phyloP scores from a whole-genome alignment of 2,797 vertebrate genomes.

The Acipenser transmontanus region DNA sequence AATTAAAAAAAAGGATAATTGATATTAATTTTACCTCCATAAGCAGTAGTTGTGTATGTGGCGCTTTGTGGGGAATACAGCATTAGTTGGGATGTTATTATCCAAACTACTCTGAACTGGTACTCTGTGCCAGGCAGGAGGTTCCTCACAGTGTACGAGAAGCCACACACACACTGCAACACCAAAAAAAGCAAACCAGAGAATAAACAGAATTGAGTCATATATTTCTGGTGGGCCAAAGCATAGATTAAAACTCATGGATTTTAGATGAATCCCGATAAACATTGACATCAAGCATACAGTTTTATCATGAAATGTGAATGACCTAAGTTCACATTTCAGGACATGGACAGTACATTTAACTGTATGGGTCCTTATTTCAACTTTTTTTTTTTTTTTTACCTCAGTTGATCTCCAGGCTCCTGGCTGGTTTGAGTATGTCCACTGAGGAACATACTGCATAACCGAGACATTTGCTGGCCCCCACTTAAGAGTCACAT shows the following conservation, averaged over 20 bases:
- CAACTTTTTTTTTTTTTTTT: constrained; percentile 7
- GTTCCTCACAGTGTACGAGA: constrained; percentile 35
- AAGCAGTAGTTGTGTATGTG: constrained; percentile 48
- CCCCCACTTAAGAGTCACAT: constrained; percentile 51
- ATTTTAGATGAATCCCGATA: too few species aligned
- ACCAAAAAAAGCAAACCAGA: constrained; percentile 20
- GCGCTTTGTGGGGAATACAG: constrained; percentile 44
- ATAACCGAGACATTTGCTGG: constrained; percentile 49
- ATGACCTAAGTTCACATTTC: too few species aligned
- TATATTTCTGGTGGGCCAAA: background rate
- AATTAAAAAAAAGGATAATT: background rate
- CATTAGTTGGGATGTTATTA: constrained; percentile 49
- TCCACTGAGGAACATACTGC: constrained; percentile 61
- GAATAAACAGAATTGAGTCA: background rate
- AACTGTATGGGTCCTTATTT: too few species aligned
- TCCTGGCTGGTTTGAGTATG: constrained; percentile 43
- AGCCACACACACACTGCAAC: constrained; percentile 46
- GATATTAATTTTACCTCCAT: constrained; percentile 46
- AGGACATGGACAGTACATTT: too few species aligned
- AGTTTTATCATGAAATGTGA: too few species aligned
- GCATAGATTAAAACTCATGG: background rate
- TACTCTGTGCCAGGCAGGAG: constrained; percentile 60
- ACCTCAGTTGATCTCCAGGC: constrained; percentile 62
- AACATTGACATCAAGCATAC: background rate
- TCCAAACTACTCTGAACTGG: constrained; percentile 59